These are phyloP conservation scores for Odocoileus hemionus DNA, from an alignment of 2,113 vertebrate species.

Conservation along the genomic window DNA sequence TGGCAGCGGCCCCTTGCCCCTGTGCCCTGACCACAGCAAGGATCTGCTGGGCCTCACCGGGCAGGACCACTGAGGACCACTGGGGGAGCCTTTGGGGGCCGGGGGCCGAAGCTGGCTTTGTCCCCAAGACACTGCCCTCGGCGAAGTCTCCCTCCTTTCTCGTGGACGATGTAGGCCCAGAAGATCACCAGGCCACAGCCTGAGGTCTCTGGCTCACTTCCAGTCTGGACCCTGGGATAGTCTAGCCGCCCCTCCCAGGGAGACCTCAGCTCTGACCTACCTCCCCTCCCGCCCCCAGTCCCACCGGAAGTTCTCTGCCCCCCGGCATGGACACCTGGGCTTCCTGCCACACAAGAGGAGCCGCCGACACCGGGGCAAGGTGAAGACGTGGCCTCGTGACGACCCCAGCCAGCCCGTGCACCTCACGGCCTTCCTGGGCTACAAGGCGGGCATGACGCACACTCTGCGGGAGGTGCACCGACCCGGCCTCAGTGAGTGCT, in stretches of 20 bases:
- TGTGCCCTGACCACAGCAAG: background rate
- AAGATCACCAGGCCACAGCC: rapidly evolving
- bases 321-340: slow-evolving; percentile 85
- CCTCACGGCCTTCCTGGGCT: slow-evolving; percentile 86
- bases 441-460: slow-evolving; percentile 89
- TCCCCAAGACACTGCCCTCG: background rate
- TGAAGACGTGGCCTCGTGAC: slow-evolving; percentile 86
- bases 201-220: background rate
- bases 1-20: background rate
- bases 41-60: background rate
- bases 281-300: slow-evolving; percentile 66
- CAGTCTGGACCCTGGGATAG: background rate
- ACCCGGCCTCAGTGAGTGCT: slow-evolving; percentile 83
- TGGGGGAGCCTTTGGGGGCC: background rate
- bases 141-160: background rate
- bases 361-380: slow-evolving; percentile 83
- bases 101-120: background rate
- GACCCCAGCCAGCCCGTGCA: slow-evolving; percentile 84
- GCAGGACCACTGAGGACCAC: background rate
- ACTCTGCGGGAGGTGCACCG: slow-evolving; percentile 83
- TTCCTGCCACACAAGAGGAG: slow-evolving; percentile 86
- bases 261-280: background rate
- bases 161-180: rapidly evolving
- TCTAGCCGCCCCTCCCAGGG: background rate
- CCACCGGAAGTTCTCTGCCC: slow-evolving; percentile 87